A percentile compares a stretch with the other conserved stretches of the same genome.
phyloP scores from a whole-genome alignment of 2,888 invertebrate genomes.

The Cybosia mesomella region DNA sequence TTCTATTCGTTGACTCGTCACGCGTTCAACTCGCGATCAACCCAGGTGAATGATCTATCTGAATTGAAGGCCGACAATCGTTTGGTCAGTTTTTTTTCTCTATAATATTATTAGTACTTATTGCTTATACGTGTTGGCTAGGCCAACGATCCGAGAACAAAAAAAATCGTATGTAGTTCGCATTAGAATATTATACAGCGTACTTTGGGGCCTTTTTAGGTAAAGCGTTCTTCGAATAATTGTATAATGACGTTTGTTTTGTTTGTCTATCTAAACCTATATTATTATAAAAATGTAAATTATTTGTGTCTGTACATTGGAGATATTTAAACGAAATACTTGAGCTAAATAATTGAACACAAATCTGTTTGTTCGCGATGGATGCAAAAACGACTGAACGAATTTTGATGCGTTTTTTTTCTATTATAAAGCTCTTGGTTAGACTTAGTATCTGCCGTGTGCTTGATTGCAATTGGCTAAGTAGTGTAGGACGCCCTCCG shows the following conservation, averaged over 20 bases:
- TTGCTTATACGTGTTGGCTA: slow-evolving; percentile 63
- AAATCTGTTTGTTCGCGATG: too few relatives aligned
- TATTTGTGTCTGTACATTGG: too few relatives aligned
- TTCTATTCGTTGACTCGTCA: slow-evolving; percentile 54
- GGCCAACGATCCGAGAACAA: slow-evolving; percentile 68
- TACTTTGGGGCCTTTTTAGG: slow-evolving; percentile 54
- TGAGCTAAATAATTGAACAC: too few relatives aligned
- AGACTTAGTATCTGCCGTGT: too few relatives aligned
- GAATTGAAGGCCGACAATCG: slow-evolving; percentile 80
- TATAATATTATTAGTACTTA: slow-evolving; percentile 65
- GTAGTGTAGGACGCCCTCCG: too few relatives aligned
- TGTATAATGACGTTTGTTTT: slow-evolving; percentile 34
- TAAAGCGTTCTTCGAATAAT: slow-evolving; percentile 36
- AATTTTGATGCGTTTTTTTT: too few relatives aligned
- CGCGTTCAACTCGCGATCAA: slow-evolving; percentile 50
- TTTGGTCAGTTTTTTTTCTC: slow-evolving; percentile 76
- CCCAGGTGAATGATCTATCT: slow-evolving; percentile 79
- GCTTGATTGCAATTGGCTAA: too few relatives aligned
- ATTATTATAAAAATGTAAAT: too few relatives aligned
- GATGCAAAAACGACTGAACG: too few relatives aligned
- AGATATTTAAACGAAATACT: too few relatives aligned
- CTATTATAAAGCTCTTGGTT: too few relatives aligned
- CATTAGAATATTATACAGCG: slow-evolving; percentile 47
- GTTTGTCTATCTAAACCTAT: too few relatives aligned
- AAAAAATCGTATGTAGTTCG: slow-evolving; percentile 54